Base-by-base conservation (phyloP, 2,888 invertebrate genomes). In the Cephus rjabovi region DNA sequence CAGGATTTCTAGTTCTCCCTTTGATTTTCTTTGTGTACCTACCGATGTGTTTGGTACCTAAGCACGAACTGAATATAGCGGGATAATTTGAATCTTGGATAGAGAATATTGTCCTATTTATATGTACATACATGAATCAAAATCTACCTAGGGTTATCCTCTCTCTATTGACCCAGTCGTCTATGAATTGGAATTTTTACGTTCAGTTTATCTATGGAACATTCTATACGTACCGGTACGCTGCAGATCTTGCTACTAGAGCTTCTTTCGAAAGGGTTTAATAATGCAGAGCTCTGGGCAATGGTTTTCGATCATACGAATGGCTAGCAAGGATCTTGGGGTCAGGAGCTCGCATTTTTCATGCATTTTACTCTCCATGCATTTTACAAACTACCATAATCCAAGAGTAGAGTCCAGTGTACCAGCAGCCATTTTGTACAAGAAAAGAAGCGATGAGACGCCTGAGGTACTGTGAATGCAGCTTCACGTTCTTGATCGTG, bases 221-320 rank as follows among this genome's bases (percentile, higher is more conserved):
- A 15, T 56, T 23, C 56, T 56, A 23, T 56, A 56, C 23, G 1
- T 23, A 23, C 15, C 15, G 23, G 56, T 56, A 56, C 23, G 23
- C 56, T 56, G 56, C 9, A 56, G 56, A 56, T 56, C 56, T 23
- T 56, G 15, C 56, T 56, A 0, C 23, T 56, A 9, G 56, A 56
- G 56, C 56, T 56, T 2, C 56, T 56, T n/a, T 35, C 37, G 69
- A 76, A 77, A 73, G 69, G 80, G 82, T 83, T 86, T 83, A 85
- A 86, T 86, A 86, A 84, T 83, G 82, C 82, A 85, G 75, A 56
- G 56, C 30, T 34, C 69, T 23, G 69, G 79, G 76, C 74, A 70
- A 73, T 73, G 71, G 69, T 73, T 80, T 79, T 81, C 82, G 84
- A 83, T 82, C 83, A 79, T 76, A 78, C 75, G 69, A 77, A 75